These are phyloP conservation scores for Arvicanthis niloticus DNA, from an alignment of 2,113 vertebrate genomes.

Conservation along the genomic window DNA sequence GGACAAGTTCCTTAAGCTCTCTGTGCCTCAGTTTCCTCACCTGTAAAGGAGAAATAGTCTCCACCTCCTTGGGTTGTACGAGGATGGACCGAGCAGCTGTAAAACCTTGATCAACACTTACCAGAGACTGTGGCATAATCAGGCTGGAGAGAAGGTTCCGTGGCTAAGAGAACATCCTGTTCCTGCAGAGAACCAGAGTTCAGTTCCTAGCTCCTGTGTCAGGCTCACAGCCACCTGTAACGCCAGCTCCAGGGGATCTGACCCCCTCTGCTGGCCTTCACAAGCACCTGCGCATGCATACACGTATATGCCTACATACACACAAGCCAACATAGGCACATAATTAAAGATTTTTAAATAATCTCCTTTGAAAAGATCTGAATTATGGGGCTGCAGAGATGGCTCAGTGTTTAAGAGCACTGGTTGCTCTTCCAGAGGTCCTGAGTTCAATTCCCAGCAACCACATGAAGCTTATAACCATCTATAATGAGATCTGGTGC, in stretches of 20 bases:
- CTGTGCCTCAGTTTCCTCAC: constrained; percentile 1
- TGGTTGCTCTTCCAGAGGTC: too few relatives aligned
- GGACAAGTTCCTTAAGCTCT: neutral
- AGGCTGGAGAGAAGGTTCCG: neutral
- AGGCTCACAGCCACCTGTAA: neutral
- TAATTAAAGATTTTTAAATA: neutral
- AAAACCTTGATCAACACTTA: neutral
- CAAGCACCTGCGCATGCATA: neutral
- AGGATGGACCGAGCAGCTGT: neutral
- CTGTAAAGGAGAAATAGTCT: neutral
- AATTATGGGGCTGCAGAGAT: too few relatives aligned
- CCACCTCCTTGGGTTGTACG: neutral
- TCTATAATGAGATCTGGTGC: too few relatives aligned
- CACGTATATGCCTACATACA: too few relatives aligned
- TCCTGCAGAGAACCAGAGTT: neutral
- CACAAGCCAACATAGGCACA: neutral
- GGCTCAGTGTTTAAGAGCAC: too few relatives aligned
- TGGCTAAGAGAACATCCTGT: too few relatives aligned
- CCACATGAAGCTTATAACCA: too few relatives aligned
- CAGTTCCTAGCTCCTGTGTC: neutral
- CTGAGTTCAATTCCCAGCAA: too few relatives aligned
- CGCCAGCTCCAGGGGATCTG: neutral
- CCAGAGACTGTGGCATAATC: neutral
- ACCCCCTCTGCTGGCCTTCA: neutral
- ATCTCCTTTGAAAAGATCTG: neutral